phyloP scores from a whole-genome alignment of 1,140 invertebrate species.

The Cherax quadricarinatus region DNA sequence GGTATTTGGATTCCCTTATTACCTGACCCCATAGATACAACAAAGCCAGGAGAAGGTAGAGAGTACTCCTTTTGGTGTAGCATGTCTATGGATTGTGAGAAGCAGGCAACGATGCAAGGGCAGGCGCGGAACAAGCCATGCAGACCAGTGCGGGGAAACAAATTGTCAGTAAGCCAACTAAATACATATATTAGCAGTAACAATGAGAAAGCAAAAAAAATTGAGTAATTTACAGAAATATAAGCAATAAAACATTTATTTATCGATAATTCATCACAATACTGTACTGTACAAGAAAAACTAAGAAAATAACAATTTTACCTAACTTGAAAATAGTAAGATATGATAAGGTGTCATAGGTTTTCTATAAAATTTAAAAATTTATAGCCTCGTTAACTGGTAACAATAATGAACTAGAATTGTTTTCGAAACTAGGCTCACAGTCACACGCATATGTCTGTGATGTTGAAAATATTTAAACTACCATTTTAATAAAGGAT shows the following conservation, averaged over 20 bases:
- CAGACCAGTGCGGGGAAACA: constrained; percentile 60
- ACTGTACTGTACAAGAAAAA: neutral
- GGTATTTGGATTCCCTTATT: constrained; percentile 6
- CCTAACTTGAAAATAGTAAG: no score
- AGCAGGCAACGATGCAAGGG: constrained; percentile 42
- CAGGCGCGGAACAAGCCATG: constrained; percentile 63
- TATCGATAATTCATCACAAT: neutral
- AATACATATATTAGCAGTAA: constrained; percentile 33
- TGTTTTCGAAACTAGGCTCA: no score
- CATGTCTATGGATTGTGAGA: constrained; percentile 25
- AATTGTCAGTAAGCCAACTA: constrained; percentile 64
- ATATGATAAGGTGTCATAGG: no score
- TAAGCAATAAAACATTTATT: constrained; percentile 11
- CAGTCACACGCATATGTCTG: no score
- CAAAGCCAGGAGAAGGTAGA: neutral
- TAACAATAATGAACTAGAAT: no score
- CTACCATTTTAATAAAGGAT: no score
- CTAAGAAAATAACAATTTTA: no score
- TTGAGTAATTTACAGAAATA: neutral
- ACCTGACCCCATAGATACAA: neutral
- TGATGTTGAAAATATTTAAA: no score
- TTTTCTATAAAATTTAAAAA: no score
- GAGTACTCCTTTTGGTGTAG: constrained; percentile 6
- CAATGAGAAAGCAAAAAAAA: constrained; percentile 22
- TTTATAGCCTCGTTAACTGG: no score